A percentile compares a stretch with the other conserved stretches of the same genome.
Conservation (phyloP, 37 sponge, comb jelly and placozoan genomes). For the Geodia barretti region DNA sequence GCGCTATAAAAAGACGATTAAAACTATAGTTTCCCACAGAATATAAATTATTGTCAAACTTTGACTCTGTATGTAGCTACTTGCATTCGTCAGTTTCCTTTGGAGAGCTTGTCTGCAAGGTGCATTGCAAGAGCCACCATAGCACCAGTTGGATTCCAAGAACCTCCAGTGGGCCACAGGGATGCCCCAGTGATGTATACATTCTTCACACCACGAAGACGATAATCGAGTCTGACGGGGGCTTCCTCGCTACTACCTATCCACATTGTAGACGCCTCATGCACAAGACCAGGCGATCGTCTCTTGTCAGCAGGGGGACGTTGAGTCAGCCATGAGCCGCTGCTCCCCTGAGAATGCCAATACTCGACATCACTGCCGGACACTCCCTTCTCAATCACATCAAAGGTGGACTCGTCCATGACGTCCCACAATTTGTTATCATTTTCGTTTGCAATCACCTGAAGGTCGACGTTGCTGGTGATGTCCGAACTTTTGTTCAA, state of each 20-base stretch:
- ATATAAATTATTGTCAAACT: no score
- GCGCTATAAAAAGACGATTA: no score
- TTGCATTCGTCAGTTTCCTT: no score
- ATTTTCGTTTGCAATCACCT: slow-evolving; percentile 36
- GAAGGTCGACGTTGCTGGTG: slow-evolving; percentile 36
- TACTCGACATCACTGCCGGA: slow-evolving; percentile 13
- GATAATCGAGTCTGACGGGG: slow-evolving; percentile 52
- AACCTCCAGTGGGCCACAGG: slow-evolving; percentile 49
- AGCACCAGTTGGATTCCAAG: slow-evolving; percentile 57
- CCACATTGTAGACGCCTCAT: slow-evolving; percentile 71
- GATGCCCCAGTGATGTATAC: slow-evolving; percentile 60
- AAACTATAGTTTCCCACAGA: no score
- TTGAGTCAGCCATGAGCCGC: background rate
- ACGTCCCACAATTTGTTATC: slow-evolving; percentile 26
- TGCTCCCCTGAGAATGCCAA: background rate
- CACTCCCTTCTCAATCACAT: background rate
- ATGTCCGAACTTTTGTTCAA: slow-evolving; percentile 28
- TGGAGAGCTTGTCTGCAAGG: slow-evolving; percentile 26
- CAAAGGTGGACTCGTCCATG: slow-evolving; percentile 47
- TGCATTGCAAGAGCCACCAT: slow-evolving; percentile 47
- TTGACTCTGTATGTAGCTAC: no score
- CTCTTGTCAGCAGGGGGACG: slow-evolving; percentile 17
- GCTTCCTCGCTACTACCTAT: slow-evolving; percentile 27
- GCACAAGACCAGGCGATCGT: slow-evolving; percentile 30
- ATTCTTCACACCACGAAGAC: slow-evolving; percentile 43